Conservation (phyloP, 2,797 vertebrate species). For the Monodelphis domestica region DNA sequence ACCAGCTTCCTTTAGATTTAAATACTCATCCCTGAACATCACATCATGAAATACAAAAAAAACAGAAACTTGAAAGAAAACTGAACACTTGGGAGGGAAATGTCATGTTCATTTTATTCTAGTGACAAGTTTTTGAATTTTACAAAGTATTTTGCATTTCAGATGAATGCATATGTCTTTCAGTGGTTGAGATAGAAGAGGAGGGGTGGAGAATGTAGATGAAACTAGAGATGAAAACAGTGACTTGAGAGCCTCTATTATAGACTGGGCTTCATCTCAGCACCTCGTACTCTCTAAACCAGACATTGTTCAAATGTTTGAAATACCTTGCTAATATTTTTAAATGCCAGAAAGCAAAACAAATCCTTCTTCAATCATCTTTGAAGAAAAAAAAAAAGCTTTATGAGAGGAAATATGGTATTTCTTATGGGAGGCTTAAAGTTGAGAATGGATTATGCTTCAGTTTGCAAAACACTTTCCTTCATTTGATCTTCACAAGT, state of each 20-base stretch:
- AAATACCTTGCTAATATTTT: background rate
- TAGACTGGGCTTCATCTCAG: background rate
- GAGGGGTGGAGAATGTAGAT: background rate
- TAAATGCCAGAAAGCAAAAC: background rate
- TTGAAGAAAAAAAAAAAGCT: conserved; percentile 14
- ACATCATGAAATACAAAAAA: background rate
- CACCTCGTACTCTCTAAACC: background rate
- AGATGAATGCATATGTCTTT: background rate
- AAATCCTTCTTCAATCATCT: conserved; percentile 5
- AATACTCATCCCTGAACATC: background rate
- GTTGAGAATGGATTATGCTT: background rate
- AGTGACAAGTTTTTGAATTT: conserved; percentile 39
- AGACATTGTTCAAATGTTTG: background rate
- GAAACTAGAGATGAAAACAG: background rate
- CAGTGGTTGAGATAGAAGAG: conserved; percentile 5
- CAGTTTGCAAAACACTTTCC: background rate
- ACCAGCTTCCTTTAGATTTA: background rate
- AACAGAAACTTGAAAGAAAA: conserved; percentile 1
- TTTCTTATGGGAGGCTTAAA: background rate
- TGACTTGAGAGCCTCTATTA: background rate
- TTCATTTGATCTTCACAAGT: conserved; percentile 8
- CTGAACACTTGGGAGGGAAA: conserved; percentile 20
- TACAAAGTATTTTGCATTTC: conserved; percentile 23
- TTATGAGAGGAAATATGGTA: background rate
- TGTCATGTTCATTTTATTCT: background rate